A percentile compares a stretch with the other conserved stretches of the same genome.
Evolutionary conservation across 1,140 invertebrate species (phyloP).

Genomic region (Oreohelix idahoensis): DNA sequence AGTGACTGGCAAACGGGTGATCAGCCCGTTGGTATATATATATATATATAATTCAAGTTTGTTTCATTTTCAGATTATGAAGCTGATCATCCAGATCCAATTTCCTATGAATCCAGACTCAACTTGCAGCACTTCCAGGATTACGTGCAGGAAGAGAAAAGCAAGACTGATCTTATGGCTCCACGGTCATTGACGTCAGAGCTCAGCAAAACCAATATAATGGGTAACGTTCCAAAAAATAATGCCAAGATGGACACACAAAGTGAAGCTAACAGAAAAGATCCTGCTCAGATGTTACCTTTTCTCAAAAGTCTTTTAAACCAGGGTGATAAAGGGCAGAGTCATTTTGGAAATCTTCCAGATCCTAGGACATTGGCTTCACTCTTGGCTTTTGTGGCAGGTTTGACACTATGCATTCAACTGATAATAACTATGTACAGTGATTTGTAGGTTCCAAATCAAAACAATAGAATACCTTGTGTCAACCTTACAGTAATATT

Average conservation of each 20-base stretch:
- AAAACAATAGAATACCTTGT: too few species aligned
- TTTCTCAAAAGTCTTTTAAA: neutral
- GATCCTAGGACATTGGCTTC: neutral
- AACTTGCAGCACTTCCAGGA: conserved; percentile 66
- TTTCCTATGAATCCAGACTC: conserved; percentile 63
- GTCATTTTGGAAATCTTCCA: neutral
- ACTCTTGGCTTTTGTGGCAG: neutral
- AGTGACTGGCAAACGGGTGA: too few species aligned
- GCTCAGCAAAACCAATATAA: neutral
- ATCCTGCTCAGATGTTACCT: neutral
- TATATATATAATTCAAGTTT: too few species aligned
- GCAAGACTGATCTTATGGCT: conserved; percentile 41
- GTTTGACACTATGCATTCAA: neutral
- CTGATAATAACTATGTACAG: too few species aligned
- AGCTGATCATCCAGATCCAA: conserved; percentile 46
- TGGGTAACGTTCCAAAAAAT: neutral
- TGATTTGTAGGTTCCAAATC: too few species aligned
- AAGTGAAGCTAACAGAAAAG: too few species aligned
- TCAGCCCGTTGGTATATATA: too few species aligned
- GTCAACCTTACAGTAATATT: too few species aligned
- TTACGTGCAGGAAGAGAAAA: conserved; percentile 62
- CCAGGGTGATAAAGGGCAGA: neutral
- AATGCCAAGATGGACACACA: neutral
- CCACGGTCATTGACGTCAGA: neutral
- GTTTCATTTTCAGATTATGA: conserved; percentile 32